These are phyloP conservation scores for Oostethus manadensis DNA, from an alignment of 2,113 vertebrate species.

Conservation along the genomic window DNA sequence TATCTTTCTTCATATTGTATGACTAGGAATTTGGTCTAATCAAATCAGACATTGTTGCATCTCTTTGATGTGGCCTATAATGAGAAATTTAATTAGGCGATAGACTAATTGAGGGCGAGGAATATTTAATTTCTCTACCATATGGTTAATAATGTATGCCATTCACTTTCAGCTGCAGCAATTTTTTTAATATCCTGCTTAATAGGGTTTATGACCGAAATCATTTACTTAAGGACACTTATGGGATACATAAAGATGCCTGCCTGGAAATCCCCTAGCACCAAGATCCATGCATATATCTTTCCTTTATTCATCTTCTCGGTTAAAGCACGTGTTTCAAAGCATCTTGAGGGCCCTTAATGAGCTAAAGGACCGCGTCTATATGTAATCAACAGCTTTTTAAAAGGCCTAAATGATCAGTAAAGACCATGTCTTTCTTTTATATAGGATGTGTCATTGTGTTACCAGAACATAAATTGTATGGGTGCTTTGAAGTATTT, in stretches of 20 bases:
- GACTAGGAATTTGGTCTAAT: not conserved
- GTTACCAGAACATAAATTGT: not conserved
- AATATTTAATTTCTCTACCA: slow-evolving; percentile 1
- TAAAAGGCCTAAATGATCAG: no score
- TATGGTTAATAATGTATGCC: slow-evolving; percentile 10
- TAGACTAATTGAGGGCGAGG: not conserved
- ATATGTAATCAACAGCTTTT: no score
- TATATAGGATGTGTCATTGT: not conserved
- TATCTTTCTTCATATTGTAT: no score
- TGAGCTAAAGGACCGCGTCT: no score
- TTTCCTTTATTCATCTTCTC: slow-evolving; percentile 13
- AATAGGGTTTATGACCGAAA: slow-evolving; percentile 34
- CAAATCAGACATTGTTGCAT: not conserved
- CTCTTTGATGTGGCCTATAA: not conserved
- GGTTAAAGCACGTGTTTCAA: no score
- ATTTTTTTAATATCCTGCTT: slow-evolving; percentile 24
- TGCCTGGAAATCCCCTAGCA: slow-evolving; percentile 16
- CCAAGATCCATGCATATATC: slow-evolving; percentile 19
- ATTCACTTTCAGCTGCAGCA: slow-evolving; percentile 1
- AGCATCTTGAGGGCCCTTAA: no score
- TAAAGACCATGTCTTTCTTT: not conserved
- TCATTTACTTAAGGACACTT: slow-evolving; percentile 9
- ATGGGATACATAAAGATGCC: slow-evolving; percentile 18
- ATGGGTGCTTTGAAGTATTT: not conserved
- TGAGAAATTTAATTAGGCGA: not conserved